phyloP scores from a whole-genome alignment of 2,888 invertebrate species.

The Agrotis exclamationis region DNA sequence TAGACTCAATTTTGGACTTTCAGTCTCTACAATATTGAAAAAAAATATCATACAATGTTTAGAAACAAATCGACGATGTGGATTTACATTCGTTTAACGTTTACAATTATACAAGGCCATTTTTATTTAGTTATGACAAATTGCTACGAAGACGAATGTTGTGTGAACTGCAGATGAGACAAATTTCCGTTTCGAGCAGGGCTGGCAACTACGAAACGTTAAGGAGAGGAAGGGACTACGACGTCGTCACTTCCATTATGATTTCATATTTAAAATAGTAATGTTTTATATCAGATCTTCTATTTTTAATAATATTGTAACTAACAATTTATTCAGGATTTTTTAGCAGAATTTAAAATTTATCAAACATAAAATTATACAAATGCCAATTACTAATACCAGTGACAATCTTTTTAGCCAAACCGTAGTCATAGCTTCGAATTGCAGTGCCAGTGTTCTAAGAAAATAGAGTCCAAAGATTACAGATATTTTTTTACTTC shows the following conservation, averaged over 20 bases:
- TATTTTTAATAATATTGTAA: neutral
- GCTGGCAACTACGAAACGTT: conserved; percentile 58
- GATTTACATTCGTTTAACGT: conserved; percentile 80
- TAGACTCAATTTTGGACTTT: conserved; percentile 91
- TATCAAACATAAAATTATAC: neutral
- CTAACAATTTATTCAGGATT: neutral
- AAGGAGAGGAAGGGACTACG: neutral
- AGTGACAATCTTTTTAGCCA: conserved; percentile 14
- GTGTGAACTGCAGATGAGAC: conserved; percentile 64
- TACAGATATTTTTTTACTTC: conserved; percentile 1
- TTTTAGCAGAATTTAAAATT: neutral
- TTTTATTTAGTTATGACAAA: conserved; percentile 73
- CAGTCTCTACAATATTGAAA: conserved; percentile 89
- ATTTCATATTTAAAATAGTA: neutral
- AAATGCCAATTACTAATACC: conserved; percentile 16
- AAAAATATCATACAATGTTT: conserved; percentile 82
- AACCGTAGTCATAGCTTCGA: neutral
- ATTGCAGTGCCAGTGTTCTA: neutral
- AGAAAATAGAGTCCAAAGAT: conserved; percentile 31
- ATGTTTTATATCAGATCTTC: conserved; percentile 31
- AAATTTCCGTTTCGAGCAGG: conserved; percentile 52
- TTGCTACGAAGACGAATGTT: conserved; percentile 70
- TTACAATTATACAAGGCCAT: conserved; percentile 87
- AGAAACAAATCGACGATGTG: conserved; percentile 78
- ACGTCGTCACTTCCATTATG: neutral